phyloP scores from a whole-genome alignment of 2,888 invertebrate species.

The Rambutsinella grinnellia region DNA sequence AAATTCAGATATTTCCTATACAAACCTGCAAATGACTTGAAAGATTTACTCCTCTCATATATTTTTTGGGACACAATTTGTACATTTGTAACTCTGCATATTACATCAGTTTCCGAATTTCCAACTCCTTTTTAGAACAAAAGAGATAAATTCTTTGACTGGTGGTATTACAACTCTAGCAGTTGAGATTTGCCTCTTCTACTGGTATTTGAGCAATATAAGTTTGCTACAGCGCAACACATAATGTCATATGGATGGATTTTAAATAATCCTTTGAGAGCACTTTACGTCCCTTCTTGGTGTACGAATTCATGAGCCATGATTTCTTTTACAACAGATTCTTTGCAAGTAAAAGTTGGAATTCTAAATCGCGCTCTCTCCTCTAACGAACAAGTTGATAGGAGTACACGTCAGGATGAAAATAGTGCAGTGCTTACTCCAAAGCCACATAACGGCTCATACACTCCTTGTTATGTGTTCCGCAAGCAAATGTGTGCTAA shows the following conservation, averaged over 20 bases:
- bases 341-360: background rate
- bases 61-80: background rate
- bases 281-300: slow-evolving; percentile 35
- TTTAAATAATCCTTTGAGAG: slow-evolving; percentile 54
- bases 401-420: background rate
- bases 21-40: background rate
- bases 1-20: background rate
- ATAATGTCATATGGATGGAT: slow-evolving; percentile 46
- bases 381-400: background rate
- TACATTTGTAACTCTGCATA: background rate
- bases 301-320: slow-evolving; percentile 28
- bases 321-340: slow-evolving; percentile 1
- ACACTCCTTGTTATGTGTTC: background rate
- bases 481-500: slow-evolving; percentile 31
- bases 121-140: background rate
- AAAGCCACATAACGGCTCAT: background rate
- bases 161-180: background rate
- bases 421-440: background rate
- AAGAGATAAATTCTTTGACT: too few relatives aligned
- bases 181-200: background rate
- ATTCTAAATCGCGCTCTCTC: background rate
- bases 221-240: background rate
- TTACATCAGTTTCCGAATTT: too few relatives aligned
- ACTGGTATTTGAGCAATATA: background rate
- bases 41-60: background rate